Conservation (phyloP, 2,888 invertebrate species). For the Ormyrus labotus region DNA sequence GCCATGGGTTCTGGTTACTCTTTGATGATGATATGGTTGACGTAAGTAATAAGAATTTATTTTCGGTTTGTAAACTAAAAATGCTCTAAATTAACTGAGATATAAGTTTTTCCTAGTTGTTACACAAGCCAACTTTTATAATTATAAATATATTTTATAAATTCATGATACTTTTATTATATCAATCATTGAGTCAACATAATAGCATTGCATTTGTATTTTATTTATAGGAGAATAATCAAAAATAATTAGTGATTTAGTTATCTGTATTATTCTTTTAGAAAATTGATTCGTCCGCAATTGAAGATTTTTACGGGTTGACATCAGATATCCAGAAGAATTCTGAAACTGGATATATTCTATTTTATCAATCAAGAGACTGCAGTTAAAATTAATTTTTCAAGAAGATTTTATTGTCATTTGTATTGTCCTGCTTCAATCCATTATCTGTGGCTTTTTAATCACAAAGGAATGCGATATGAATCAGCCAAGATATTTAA, state of each 20-base stretch:
- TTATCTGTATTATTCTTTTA: conserved; percentile 75
- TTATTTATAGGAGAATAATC: neutral
- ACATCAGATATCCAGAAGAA: conserved; percentile 99
- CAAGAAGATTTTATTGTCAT: conserved; percentile 51
- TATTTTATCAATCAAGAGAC: conserved; percentile 98
- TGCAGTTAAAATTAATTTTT: conserved; percentile 75
- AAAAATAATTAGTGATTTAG: neutral
- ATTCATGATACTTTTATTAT: too few species aligned
- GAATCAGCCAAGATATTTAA: conserved; percentile 50
- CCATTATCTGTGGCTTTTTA: conserved; percentile 48
- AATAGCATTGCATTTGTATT: conserved; percentile 13
- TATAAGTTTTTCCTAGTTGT: too few species aligned
- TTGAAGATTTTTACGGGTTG: conserved; percentile 99
- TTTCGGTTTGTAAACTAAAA: conserved; percentile 5
- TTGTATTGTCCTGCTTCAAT: conserved; percentile 50
- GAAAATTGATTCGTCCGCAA: conserved; percentile 99
- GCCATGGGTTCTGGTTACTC: conserved; percentile 98
- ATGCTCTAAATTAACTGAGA: neutral
- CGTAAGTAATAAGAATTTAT: conserved; percentile 80
- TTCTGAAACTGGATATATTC: conserved; percentile 99
- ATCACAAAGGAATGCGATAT: conserved; percentile 49
- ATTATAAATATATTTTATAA: too few species aligned
- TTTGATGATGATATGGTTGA: conserved; percentile 99
- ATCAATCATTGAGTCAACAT: neutral
- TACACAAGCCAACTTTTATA: too few species aligned